Evolutionary conservation across 2,113 vertebrate species (phyloP).

Genomic region (Corapipo altera): DNA sequence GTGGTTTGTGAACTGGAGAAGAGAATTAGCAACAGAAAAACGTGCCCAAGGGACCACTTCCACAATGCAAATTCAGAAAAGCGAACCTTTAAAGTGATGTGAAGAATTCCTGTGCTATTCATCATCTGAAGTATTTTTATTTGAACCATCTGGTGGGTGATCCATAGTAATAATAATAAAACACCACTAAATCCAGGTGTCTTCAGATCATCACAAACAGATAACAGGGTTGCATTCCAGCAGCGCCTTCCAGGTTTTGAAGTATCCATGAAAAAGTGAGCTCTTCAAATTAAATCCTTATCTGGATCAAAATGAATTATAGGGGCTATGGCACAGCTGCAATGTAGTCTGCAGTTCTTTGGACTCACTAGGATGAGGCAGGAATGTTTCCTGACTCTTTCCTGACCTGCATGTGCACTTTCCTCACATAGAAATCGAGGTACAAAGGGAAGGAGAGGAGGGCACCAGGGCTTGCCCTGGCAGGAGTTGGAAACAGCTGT

Average conservation of each 20-base stretch:
- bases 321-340: not conserved
- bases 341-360: not conserved
- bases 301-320: not conserved
- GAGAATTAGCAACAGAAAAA: not conserved
- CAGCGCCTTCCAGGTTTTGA: not conserved
- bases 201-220: not conserved
- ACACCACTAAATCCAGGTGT: not conserved
- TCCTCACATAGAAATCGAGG: not conserved
- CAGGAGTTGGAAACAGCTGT: not conserved
- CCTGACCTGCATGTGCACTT: not conserved
- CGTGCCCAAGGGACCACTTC: not conserved
- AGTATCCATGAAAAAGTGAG: not conserved
- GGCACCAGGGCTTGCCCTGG: not conserved
- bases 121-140: not conserved
- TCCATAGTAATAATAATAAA: not conserved
- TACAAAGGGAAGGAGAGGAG: not conserved
- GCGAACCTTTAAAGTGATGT: not conserved
- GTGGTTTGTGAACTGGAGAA: not conserved
- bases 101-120: not conserved
- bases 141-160: not conserved
- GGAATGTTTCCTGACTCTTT: not conserved
- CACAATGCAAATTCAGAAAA: not conserved
- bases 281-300: not conserved
- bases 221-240: not conserved
- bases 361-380: not conserved